Base-by-base conservation (phyloP, 35 echinoderm and acorn worm genomes). In the Amphiura filiformis region DNA sequence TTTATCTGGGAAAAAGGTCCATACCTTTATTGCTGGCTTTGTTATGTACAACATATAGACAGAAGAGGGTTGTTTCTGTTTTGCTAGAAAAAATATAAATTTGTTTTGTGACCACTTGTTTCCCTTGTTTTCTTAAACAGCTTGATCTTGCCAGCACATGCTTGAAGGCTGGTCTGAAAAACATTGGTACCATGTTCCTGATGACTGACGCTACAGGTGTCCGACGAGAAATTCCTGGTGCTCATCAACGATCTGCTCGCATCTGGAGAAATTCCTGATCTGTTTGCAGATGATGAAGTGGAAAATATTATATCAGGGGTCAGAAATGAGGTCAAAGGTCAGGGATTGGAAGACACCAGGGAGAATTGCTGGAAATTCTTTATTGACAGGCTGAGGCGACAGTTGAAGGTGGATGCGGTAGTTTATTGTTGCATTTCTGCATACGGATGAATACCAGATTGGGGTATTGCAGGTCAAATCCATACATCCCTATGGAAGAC, bases 351-450 rank as follows among this genome's bases (percentile, higher is more conserved):
- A 39, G 96, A 98, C 37, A 98, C 96, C 0, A 75, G 96, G 38
- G 96, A 98, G 39, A 98, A 98, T 83, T 98, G 96, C 83, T 98
- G 96, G 96, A 88, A 81, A 56, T 98, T 98, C 89, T 98, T 94
- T 76, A 98, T 98, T 65, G 96, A 98, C 34, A 86, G 96, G 80
- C 39, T 98, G 0, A 56, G 96, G 18, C 84, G 89, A 87, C 89
- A 98, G 47, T 79, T 98, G 23, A 98, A 98, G 88, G 96, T 98
- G 81, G 85, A 36, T 40, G 28, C 13, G 17, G 20, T 11, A 20
- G 20, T 52, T 52, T 11, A 11, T 52, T 52, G 44, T 52, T 7
- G 20, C 20, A 11, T 52, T 52, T 52, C 20, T 11, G 20, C 44
- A 52, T 52, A 52, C 7, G 20, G 20, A 52, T 52, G 20, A 52